Evolutionary conservation across 2,888 invertebrate species (phyloP), one percentile per base, ranked within the genome.

Genomic region (Meiosimyza decipiens): DNA sequence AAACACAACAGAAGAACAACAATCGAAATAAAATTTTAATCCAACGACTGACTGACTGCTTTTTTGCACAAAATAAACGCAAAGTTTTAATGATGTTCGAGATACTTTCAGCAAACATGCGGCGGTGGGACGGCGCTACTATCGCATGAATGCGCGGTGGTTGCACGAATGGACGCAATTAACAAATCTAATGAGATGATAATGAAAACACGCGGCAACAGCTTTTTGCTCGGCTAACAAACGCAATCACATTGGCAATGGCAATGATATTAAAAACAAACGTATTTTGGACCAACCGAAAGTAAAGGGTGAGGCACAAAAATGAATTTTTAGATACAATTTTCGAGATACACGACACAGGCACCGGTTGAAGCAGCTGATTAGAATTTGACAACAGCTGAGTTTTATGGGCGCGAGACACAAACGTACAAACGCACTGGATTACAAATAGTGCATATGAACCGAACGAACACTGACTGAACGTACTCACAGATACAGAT

Each of bases 21-120:
- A 40, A 40, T 40, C 40, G 40, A 40, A 40, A 40, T 40, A 40
- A 40, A 40, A 40, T 40, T 40, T 40, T 40, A 40, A 40, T 40
- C 40, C 40, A 40, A 40, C 6, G 40, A 40, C 40, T 40, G 40
- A 40, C 40, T 40, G 40, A 57, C 57, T 16, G 18, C 6, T 57
- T 13, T 57, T 57, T 57, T 18, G 18, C 28, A 9, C 22, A 57
- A 18, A 57, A 57, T 11, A 22, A n/a, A 5, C 9, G 28, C 65
- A 65, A 65, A 33, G 28, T 65, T 65, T 65, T 52, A 33, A 65
- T 52, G 65, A 65, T 22, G 65, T 51, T 65, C 51, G 28, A 28
- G 28, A 28, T 28, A 28, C 28, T 28, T 28, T 28, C 28, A 28
- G 28, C 28, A 28, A 4, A 40, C 60, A 16, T 6, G 40, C 60